Base-by-base conservation (phyloP, 2,888 invertebrate species). In the Siphonodentalium dalli region DNA sequence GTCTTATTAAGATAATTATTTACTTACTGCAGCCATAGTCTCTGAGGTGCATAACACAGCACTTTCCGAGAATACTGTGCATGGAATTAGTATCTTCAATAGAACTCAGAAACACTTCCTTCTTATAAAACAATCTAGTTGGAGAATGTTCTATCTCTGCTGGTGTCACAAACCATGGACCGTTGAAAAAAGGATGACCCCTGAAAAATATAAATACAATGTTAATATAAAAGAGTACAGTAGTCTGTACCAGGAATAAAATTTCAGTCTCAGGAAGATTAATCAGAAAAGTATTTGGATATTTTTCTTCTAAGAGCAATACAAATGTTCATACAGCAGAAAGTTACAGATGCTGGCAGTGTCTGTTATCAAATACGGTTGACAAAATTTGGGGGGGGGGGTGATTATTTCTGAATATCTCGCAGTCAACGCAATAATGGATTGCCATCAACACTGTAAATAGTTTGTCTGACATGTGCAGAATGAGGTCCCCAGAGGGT, bases 11-110 rank as follows among this genome's bases (percentile, higher is more conserved):
- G n/a, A n/a, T n/a, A 28, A 11, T 13, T 11, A 13, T 33, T 27
- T 18, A 87, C 89, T 87, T 85, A 89, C 92, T 88, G 74, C 89
- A 89, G 56, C 91, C 89, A 79, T 92, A 98, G 72, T 96, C 95
- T 59, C 90, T 89, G 75, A 91, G 89, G 75, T 93, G 92, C 49
- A 98, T 84, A 7, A 98, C 94, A 1, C 90, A 86, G 81, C 98
- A 98, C 66, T 91, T 91, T 13, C 93, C 93, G 59, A 93, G 90
- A 62, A 99, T 90, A 65, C 91, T 92, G 68, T 92, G 89, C 27
- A 96, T 86, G 3, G 93, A 92, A 80, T 92, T 92, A 0, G 92
- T 91, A 74, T 94, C 94, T 77, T 95, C 95, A 61, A 92, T 88
- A 0, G 92, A 90, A 27, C 93, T 94, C 29, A 94, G 84, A 72